These are phyloP conservation scores for Megaleporinus macrocephalus DNA, from an alignment of 2,113 vertebrate genomes.

Conservation along the genomic window DNA sequence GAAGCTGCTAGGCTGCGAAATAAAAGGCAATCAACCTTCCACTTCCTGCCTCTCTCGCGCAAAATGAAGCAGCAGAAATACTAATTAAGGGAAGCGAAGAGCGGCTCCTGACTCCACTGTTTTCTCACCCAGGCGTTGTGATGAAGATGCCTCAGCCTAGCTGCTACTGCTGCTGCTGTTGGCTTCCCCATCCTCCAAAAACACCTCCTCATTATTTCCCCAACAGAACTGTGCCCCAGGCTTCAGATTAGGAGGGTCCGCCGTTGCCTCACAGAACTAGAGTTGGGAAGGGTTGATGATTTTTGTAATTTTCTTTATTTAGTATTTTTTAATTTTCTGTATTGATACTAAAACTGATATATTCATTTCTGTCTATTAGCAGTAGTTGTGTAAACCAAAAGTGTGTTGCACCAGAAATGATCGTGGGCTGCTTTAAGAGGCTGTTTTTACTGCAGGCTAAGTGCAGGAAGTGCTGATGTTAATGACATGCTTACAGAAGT, in stretches of 20 bases:
- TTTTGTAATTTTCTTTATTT: too few species aligned
- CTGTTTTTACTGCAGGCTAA: not conserved
- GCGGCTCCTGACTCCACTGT: slow-evolving; percentile 58
- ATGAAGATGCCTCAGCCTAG: slow-evolving; percentile 65
- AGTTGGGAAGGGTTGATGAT: not conserved
- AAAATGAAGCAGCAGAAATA: slow-evolving; percentile 77
- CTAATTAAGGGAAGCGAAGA: slow-evolving; percentile 76
- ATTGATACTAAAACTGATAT: too few species aligned
- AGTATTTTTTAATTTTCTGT: too few species aligned
- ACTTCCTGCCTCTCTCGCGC: slow-evolving; percentile 69
- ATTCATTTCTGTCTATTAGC: too few species aligned
- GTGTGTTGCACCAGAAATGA: not conserved
- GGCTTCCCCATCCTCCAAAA: slow-evolving; percentile 40
- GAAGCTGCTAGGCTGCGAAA: slow-evolving; percentile 71
- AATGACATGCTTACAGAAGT: not conserved
- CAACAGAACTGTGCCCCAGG: not conserved
- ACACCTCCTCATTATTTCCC: slow-evolving; percentile 20
- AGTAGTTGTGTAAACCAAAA: too few species aligned
- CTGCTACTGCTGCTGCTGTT: slow-evolving; percentile 14
- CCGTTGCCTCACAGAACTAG: too few species aligned
- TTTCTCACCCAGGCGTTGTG: slow-evolving; percentile 52
- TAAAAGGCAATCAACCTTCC: slow-evolving; percentile 80
- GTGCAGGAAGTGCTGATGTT: not conserved
- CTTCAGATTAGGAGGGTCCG: not conserved
- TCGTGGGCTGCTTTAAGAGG: not conserved